Percentiles rank a stretch among this genome's conserved stretches.
These are phyloP conservation scores for Hyperoplus lanceolatus DNA, from an alignment of 2,797 vertebrate species.

Conservation along the genomic window DNA sequence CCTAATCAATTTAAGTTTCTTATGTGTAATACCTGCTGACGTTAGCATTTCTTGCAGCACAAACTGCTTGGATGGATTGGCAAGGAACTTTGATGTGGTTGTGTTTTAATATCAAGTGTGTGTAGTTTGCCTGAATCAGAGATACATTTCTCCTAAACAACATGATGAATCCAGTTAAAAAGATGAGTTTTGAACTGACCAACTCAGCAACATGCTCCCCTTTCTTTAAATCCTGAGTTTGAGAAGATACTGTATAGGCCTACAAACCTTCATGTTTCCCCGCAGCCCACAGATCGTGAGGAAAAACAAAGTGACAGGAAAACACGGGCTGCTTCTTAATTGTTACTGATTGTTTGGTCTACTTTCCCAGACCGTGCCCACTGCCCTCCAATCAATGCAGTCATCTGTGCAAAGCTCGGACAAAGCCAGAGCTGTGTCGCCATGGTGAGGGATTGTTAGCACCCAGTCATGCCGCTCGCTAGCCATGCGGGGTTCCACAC, in stretches of 20 bases:
- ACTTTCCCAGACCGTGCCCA: conserved; percentile 73
- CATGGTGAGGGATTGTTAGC: conserved; percentile 86
- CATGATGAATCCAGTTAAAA: background rate
- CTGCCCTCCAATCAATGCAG: conserved; percentile 76
- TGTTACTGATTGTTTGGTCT: conserved; percentile 75
- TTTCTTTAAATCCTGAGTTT: conserved; percentile 2
- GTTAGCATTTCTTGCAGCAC: conserved; percentile 18
- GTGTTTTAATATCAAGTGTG: background rate
- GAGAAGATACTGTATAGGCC: conserved; percentile 2
- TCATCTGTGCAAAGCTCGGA: conserved; percentile 77
- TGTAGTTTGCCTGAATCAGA: background rate
- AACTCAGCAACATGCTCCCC: background rate
- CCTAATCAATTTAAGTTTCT: conserved; percentile 56
- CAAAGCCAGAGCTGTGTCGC: conserved; percentile 77
- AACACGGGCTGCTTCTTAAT: conserved; percentile 75
- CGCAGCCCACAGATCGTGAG: conserved; percentile 25
- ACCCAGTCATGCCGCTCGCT: conserved; percentile 77
- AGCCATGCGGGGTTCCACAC: conserved; percentile 66
- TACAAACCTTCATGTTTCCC: conserved; percentile 41
- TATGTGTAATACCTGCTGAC: conserved; percentile 55
- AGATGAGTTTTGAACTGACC: too few species aligned
- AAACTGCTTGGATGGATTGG: background rate
- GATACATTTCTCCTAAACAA: background rate
- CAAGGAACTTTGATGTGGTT: background rate
- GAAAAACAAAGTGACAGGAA: conserved; percentile 71